Percentiles rank a stretch among this genome's conserved stretches.
Evolutionary conservation across 2,888 invertebrate genomes (phyloP).

Genomic region (Zygothrica quintamaculata): DNA sequence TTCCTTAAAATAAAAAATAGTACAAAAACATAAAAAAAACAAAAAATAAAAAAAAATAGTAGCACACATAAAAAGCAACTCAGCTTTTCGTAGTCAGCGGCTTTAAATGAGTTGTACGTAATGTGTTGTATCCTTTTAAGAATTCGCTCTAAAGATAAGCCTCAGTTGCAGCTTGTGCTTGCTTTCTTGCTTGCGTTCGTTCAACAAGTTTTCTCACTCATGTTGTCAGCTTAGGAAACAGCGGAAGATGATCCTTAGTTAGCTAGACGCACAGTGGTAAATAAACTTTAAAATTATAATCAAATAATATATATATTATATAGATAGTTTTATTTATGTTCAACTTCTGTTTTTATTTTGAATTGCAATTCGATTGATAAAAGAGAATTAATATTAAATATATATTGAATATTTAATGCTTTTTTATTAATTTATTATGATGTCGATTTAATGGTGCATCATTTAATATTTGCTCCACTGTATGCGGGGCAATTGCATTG

Average conservation of each 20-base stretch:
- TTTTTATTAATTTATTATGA: too few species aligned
- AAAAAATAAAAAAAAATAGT: too few species aligned
- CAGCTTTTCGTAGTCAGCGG: constrained; percentile 53
- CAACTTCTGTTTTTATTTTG: neutral
- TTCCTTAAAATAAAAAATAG: constrained; percentile 34
- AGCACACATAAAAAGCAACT: too few species aligned
- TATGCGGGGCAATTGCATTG: constrained; percentile 59
- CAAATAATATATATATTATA: neutral
- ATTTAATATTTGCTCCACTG: too few species aligned
- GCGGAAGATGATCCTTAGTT: constrained; percentile 36
- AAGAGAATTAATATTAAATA: too few species aligned
- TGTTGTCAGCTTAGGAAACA: constrained; percentile 58
- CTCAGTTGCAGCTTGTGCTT: constrained; percentile 26
- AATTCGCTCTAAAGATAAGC: constrained; percentile 47
- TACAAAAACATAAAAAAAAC: constrained; percentile 2
- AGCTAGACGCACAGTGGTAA: constrained; percentile 36
- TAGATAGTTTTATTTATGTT: neutral
- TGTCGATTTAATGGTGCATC: too few species aligned
- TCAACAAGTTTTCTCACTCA: constrained; percentile 76
- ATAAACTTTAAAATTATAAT: neutral
- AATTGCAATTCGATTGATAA: too few species aligned
- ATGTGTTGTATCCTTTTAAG: constrained; percentile 56
- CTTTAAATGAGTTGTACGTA: constrained; percentile 74
- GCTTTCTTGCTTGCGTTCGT: constrained; percentile 22
- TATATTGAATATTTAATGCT: too few species aligned